Conservation (phyloP, 2,888 invertebrate genomes). For the Aricia artaxerxes region DNA sequence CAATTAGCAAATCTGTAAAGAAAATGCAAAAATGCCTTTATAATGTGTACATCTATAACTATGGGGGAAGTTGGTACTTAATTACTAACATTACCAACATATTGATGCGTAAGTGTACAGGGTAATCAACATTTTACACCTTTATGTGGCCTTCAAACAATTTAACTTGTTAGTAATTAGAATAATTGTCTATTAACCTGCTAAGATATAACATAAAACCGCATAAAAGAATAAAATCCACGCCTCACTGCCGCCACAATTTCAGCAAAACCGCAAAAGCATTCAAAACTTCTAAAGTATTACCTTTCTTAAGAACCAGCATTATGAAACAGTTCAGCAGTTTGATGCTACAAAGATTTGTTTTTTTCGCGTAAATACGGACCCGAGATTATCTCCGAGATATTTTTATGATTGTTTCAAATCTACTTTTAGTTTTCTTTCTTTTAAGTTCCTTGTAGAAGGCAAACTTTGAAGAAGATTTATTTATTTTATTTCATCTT, state of each 20-base stretch:
- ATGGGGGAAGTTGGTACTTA: no score
- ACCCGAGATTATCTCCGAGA: not conserved
- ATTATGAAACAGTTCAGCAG: constrained; percentile 6
- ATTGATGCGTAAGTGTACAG: no score
- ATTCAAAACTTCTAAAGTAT: not conserved
- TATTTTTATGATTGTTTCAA: not conserved
- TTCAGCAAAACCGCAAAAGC: not conserved
- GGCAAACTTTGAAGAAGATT: no score
- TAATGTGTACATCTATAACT: no score
- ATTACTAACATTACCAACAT: no score
- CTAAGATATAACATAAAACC: not conserved
- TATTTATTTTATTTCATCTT: no score
- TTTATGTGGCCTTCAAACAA: no score
- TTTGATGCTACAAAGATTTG: constrained; percentile 5
- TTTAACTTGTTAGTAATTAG: not conserved
- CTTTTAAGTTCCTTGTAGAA: not conserved
- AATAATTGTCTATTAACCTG: not conserved
- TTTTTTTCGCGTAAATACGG: not conserved
- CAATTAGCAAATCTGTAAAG: no score
- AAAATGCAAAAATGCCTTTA: no score
- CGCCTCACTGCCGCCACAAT: not conserved
- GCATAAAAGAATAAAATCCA: not conserved
- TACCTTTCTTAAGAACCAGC: not conserved
- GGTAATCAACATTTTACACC: no score
- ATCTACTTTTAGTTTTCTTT: not conserved